Conservation (phyloP, 2,113 vertebrate genomes). For the Heptranchias perlo region DNA sequence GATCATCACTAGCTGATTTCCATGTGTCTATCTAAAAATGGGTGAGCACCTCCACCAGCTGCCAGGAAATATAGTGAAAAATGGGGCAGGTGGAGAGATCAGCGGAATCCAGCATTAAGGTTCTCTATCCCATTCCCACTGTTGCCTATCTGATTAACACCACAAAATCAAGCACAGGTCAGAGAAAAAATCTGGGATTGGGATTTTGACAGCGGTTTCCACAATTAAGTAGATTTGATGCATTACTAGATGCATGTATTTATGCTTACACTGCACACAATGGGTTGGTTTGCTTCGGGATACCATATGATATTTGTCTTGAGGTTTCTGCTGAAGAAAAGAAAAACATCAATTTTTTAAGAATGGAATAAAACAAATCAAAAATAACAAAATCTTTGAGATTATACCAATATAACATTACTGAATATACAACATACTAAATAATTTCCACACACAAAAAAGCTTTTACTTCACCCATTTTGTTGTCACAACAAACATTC, state of each 20-base stretch:
- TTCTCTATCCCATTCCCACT: neutral
- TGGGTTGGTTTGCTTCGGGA: conserved; percentile 70
- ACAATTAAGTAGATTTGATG: neutral
- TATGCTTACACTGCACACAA: conserved; percentile 77
- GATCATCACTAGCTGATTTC: neutral
- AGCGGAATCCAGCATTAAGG: neutral
- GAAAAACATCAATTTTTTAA: neutral
- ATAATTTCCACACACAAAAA: neutral
- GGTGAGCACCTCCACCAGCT: neutral
- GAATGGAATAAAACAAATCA: neutral
- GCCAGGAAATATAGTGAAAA: neutral
- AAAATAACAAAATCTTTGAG: neutral
- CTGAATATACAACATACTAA: neutral
- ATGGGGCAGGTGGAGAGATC: no score
- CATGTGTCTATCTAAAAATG: neutral
- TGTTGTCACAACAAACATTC: neutral
- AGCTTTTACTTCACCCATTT: neutral
- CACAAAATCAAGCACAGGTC: neutral
- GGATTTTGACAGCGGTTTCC: neutral
- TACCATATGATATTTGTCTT: conserved; percentile 63
- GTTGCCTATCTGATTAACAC: neutral
- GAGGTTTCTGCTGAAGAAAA: conserved; percentile 69
- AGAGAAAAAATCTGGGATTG: neutral
- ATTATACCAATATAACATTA: neutral
- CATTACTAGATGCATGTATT: neutral